Evolutionary conservation across 2,113 vertebrate species (phyloP).

Genomic region (Orientallactaga bullata): DNA sequence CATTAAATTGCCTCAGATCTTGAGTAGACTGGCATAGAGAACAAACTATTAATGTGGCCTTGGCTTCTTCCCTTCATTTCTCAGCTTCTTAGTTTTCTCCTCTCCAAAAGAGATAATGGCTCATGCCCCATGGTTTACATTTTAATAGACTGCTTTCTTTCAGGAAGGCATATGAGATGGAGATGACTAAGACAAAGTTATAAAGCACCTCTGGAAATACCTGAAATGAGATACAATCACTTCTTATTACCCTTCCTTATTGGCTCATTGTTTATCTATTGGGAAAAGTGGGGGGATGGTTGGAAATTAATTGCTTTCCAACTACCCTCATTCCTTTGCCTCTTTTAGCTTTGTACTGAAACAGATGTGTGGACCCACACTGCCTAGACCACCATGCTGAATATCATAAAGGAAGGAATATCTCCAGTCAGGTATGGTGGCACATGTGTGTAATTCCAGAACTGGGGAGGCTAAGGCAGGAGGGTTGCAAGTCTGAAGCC

Average conservation of each 20-base stretch:
- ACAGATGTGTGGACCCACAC: not conserved
- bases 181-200: not conserved
- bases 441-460: not conserved
- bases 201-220: not conserved
- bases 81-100: conserved; percentile 40
- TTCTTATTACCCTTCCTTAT: not conserved
- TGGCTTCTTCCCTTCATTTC: not conserved
- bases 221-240: not conserved
- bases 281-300: not conserved
- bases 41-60: not conserved
- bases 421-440: not conserved
- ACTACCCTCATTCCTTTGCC: not conserved
- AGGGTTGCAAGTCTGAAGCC: not conserved
- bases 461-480: not conserved
- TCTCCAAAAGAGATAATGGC: not conserved
- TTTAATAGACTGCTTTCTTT: not conserved
- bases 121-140: not conserved
- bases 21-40: not conserved
- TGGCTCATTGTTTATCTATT: not conserved
- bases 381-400: not conserved
- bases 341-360: not conserved
- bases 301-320: not conserved
- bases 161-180: not conserved
- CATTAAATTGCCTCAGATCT: not conserved
- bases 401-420: not conserved